Percentiles rank a stretch among this genome's conserved stretches.
These are phyloP conservation scores for Corydoras maculifer DNA, from an alignment of 2,113 vertebrate species.

Conservation along the genomic window DNA sequence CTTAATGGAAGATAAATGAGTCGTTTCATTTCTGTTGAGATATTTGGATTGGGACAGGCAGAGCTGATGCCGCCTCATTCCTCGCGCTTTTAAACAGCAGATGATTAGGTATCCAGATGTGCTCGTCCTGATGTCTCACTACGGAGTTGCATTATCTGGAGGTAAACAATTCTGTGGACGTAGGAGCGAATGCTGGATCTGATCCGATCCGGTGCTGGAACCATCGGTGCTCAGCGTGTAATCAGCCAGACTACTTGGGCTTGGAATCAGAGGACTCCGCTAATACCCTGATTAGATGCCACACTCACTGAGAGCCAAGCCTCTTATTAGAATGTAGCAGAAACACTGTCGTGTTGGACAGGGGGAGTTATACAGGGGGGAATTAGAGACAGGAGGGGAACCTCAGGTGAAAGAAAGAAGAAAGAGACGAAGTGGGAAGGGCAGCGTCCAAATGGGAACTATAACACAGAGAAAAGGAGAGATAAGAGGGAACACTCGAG, in stretches of 20 bases:
- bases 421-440: slow-evolving; percentile 17
- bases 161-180: background rate
- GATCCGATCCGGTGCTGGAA: slow-evolving; percentile 3
- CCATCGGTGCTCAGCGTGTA: slow-evolving; percentile 1
- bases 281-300: slow-evolving; percentile 8
- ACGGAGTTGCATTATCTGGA: background rate
- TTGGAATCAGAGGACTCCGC: slow-evolving; percentile 20
- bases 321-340: slow-evolving; percentile 8
- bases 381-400: background rate
- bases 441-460: background rate
- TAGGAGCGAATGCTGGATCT: background rate
- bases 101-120: background rate
- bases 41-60: background rate
- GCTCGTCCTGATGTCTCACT: background rate
- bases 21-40: background rate
- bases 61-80: background rate
- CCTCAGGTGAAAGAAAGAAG: slow-evolving; percentile 24
- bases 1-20: background rate
- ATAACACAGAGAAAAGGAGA: background rate
- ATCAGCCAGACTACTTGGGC: slow-evolving; percentile 24
- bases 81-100: background rate
- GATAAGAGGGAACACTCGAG: slow-evolving; percentile 19
- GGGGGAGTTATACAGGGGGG: background rate
- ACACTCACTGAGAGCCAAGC: slow-evolving; percentile 3
- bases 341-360: slow-evolving; percentile 58